phyloP scores from a whole-genome alignment of 2,797 vertebrate genomes.

The Sciurus carolinensis region DNA sequence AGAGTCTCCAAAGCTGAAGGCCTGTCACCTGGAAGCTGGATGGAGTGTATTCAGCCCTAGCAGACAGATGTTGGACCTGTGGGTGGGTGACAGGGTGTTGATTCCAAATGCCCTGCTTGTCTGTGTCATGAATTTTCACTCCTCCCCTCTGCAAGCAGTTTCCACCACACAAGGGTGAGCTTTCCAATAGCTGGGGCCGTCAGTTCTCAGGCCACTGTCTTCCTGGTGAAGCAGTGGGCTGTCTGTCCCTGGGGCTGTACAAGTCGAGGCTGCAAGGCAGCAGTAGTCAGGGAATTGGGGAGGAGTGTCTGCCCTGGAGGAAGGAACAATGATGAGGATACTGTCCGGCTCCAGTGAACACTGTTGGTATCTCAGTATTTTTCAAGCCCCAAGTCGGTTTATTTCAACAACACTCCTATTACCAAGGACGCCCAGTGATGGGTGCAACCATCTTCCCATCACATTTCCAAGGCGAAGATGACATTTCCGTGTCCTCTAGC shows the following conservation, averaged over 20 bases:
- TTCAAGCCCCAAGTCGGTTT: background rate
- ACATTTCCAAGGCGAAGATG: background rate
- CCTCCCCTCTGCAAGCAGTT: constrained; percentile 86
- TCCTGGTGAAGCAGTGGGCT: background rate
- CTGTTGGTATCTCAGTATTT: background rate
- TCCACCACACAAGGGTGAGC: constrained; percentile 81
- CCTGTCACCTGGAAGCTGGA: background rate
- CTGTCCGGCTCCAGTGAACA: background rate
- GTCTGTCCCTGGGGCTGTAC: background rate
- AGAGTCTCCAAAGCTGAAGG: background rate
- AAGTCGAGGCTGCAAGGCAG: background rate
- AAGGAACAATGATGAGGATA: fast-evolving
- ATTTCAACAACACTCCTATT: background rate
- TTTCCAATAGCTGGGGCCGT: no score
- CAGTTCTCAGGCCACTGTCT: background rate
- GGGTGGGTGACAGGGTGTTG: background rate
- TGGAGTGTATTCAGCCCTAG: background rate
- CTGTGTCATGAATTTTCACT: constrained; percentile 86
- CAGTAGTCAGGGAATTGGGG: background rate
- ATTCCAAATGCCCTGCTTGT: constrained; percentile 84
- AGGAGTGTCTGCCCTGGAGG: background rate
- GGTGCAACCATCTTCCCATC: no score
- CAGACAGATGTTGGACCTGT: background rate
- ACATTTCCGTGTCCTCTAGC: background rate
- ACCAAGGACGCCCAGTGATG: background rate